Evolutionary conservation across 2,888 invertebrate genomes (phyloP), one percentile per base, ranked within the genome.

Genomic region (Panopea generosa): DNA sequence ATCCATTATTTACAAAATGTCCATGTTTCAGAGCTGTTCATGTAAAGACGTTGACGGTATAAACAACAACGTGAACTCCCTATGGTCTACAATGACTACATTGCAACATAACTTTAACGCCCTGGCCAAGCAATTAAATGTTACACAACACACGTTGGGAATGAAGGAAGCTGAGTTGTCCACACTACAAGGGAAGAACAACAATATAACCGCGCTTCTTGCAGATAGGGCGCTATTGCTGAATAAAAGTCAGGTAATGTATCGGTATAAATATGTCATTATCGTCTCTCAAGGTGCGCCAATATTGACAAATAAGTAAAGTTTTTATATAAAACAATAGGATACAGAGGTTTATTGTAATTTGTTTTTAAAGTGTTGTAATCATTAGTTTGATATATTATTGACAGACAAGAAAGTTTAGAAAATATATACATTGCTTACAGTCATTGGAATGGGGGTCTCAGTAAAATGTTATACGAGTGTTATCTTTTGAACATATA

Each of bases 191-290:
- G 27, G 63, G 18, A 69, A 70, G 22, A 67, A 77, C 14, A 65
- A 78, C 24, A 57, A 76, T 6, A 60, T 87, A 9, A 61, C 79
- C 45, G 68, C 67, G 47, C 52, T 66, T 14, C 62, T 87, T 16
- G 62, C 76, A 0, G 62, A 67, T 9, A 81, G 77, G 29, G 79
- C 84, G 24, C 29, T 77, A 2, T 62, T 84, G 22, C 69, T 87
- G 55, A 83, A 83, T 56, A 73, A 75, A 40, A 82, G 84, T n/a
- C 77, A 81, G 75, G 69, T 79, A 53, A 52, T 26, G 20, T 16
- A 59, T 14, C n/a, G n/a, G n/a, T n/a, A n/a, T n/a, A 63, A 45
- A 9, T 20, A 53, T 6, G 11, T 24, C 11, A 24, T 53, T 53
- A 6, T 24, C 24, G 24, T 22, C 9, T 53, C n/a, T n/a, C n/a